A percentile compares a stretch with the other conserved stretches of the same genome.
These are phyloP conservation scores for Blastobasis adustella DNA, from an alignment of 2,888 invertebrate genomes.

Conservation along the genomic window DNA sequence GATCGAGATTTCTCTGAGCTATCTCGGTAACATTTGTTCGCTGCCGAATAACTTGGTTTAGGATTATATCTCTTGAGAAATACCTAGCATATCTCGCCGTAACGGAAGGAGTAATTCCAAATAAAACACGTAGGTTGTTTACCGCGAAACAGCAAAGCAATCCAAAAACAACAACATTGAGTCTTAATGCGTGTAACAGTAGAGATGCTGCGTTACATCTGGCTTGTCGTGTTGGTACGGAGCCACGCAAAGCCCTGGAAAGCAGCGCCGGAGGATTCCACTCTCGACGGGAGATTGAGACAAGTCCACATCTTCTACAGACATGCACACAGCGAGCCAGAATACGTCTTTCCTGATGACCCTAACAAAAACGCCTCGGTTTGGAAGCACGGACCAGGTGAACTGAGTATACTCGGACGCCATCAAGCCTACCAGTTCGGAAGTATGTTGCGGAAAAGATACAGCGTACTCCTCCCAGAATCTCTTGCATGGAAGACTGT, in stretches of 20 bases:
- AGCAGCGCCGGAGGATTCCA: neutral
- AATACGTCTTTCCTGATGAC: slow-evolving; percentile 6
- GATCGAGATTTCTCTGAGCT: too few species aligned
- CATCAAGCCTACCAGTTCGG: slow-evolving; percentile 11
- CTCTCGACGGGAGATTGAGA: neutral
- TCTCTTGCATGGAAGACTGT: slow-evolving; percentile 9
- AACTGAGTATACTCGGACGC: slow-evolving; percentile 11
- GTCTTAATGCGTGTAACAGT: too few species aligned
- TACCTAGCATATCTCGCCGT: too few species aligned
- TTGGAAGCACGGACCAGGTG: slow-evolving; percentile 11
- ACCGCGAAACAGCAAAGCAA: too few species aligned
- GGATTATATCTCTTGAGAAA: too few species aligned
- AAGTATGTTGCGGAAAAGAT: slow-evolving; percentile 7
- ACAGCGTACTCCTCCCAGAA: slow-evolving; percentile 5
- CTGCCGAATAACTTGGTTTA: too few species aligned
- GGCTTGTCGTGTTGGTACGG: too few species aligned
- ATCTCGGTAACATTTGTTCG: too few species aligned
- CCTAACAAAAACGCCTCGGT: slow-evolving; percentile 6
- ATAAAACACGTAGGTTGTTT: too few species aligned
- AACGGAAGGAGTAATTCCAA: too few species aligned
- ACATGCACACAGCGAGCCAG: slow-evolving; percentile 12
- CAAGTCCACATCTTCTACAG: slow-evolving; percentile 13
- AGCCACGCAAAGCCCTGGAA: neutral
- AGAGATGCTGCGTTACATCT: too few species aligned
- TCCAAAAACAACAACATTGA: too few species aligned